Conservation (phyloP, 2,888 invertebrate genomes). For the Therioaphis trifolii region DNA sequence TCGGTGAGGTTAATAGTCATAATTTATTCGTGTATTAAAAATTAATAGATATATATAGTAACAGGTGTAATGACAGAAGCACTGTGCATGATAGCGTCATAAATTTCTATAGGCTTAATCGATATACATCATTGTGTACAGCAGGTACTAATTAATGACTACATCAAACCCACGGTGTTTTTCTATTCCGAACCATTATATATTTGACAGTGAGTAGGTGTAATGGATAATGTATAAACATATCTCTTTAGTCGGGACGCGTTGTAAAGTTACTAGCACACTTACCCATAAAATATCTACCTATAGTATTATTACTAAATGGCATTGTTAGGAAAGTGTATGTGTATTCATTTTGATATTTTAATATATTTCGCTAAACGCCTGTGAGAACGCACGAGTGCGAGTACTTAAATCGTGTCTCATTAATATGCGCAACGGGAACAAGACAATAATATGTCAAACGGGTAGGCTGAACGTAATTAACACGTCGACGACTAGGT, state of each 20-base stretch:
- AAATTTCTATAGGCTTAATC: neutral
- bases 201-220: conserved; percentile 46
- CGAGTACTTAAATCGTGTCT: neutral
- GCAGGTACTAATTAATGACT: conserved; percentile 33
- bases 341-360: neutral
- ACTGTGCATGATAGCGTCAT: neutral
- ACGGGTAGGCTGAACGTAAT: neutral
- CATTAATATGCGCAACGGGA: neutral
- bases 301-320: too few relatives aligned
- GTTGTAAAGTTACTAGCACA: too few relatives aligned
- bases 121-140: neutral
- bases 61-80: neutral
- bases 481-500: conserved; percentile 11
- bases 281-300: too few relatives aligned
- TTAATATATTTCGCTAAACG: neutral
- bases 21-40: too few relatives aligned
- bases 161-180: conserved; percentile 4
- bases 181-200: neutral
- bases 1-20: too few relatives aligned
- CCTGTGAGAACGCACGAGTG: neutral
- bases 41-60: too few relatives aligned
- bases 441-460: neutral
- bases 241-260: too few relatives aligned
- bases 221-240: conserved; percentile 6
- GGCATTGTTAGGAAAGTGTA: too few relatives aligned